A percentile compares a stretch with the other conserved stretches of the same genome.
Conservation (phyloP, 2,888 invertebrate genomes). For the Biston stratarius region DNA sequence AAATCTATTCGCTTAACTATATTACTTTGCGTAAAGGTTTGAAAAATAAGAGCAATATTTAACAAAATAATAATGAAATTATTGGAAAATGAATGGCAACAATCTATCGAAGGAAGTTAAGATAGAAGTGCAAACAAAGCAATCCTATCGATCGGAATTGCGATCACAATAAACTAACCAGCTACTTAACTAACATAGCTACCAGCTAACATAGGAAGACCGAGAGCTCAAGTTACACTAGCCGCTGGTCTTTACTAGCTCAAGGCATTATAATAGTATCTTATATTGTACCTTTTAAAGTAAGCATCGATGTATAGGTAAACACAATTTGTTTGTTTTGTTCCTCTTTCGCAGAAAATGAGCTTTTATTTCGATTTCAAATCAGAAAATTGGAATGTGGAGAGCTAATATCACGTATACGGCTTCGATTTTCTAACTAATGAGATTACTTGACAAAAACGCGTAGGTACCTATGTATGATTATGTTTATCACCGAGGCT, state of each 20-base stretch:
- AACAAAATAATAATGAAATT: conserved; percentile 1
- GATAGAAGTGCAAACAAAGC: conserved; percentile 55
- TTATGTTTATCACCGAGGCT: too few relatives aligned
- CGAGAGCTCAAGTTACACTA: conserved; percentile 37
- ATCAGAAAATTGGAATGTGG: conserved; percentile 1
- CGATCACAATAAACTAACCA: conserved; percentile 48
- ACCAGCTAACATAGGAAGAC: conserved; percentile 16
- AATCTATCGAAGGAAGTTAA: conserved; percentile 7
- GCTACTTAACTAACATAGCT: too few relatives aligned
- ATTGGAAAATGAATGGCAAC: conserved; percentile 4
- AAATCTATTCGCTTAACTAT: too few relatives aligned
- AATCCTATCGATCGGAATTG: conserved; percentile 50
- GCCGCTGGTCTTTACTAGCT: conserved; percentile 34
- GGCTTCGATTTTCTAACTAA: too few relatives aligned
- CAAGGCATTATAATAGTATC: conserved; percentile 38
- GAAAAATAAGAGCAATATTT: background rate
- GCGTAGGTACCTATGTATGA: too few relatives aligned
- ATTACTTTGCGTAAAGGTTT: too few relatives aligned
- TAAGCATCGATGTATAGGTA: conserved; percentile 10
- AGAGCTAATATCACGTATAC: background rate
- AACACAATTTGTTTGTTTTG: conserved; percentile 14
- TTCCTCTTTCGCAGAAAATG: conserved; percentile 3
- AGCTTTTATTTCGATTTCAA: conserved; percentile 12
- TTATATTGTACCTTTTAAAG: conserved; percentile 13
- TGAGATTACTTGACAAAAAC: too few relatives aligned